Percentiles rank a stretch among this genome's conserved stretches.
These are phyloP conservation scores for Caenorhabditis inopinata DNA, from an alignment of 1,140 invertebrate species.

Conservation along the genomic window DNA sequence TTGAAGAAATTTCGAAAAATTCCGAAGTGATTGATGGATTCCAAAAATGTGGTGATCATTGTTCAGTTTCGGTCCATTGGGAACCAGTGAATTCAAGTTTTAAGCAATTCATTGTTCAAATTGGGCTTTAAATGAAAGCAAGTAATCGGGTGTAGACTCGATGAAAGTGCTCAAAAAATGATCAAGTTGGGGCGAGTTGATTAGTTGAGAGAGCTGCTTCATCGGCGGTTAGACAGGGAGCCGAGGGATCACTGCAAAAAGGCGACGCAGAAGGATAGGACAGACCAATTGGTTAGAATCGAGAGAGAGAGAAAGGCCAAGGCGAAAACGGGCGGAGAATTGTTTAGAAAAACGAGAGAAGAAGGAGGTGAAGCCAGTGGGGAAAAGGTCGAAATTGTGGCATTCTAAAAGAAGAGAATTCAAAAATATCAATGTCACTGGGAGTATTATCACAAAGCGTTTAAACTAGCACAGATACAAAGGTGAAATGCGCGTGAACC, in stretches of 20 bases:
- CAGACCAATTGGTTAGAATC: conserved; percentile 31
- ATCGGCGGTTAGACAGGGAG: neutral
- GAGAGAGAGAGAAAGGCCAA: neutral
- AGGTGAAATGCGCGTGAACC: too few species aligned
- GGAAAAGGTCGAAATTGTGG: neutral
- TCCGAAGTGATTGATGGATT: too few species aligned
- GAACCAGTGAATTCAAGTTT: neutral
- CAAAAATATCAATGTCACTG: neutral
- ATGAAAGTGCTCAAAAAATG: conserved; percentile 15
- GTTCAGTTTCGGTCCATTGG: too few species aligned
- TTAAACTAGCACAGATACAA: too few species aligned
- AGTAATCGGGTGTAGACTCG: neutral
- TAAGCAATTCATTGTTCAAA: neutral
- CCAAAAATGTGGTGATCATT: too few species aligned
- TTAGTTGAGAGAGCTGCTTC: neutral
- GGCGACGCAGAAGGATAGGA: neutral
- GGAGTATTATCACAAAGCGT: too few species aligned
- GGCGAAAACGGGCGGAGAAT: conserved; percentile 1
- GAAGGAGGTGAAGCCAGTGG: neutral
- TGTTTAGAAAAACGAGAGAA: conserved; percentile 1
- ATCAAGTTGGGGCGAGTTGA: conserved; percentile 28
- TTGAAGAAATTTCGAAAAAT: neutral
- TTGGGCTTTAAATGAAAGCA: neutral
- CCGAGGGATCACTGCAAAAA: neutral
- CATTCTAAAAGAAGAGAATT: neutral